Evolutionary conservation across 2,113 vertebrate species (phyloP).

Genomic region (Colius striatus): DNA sequence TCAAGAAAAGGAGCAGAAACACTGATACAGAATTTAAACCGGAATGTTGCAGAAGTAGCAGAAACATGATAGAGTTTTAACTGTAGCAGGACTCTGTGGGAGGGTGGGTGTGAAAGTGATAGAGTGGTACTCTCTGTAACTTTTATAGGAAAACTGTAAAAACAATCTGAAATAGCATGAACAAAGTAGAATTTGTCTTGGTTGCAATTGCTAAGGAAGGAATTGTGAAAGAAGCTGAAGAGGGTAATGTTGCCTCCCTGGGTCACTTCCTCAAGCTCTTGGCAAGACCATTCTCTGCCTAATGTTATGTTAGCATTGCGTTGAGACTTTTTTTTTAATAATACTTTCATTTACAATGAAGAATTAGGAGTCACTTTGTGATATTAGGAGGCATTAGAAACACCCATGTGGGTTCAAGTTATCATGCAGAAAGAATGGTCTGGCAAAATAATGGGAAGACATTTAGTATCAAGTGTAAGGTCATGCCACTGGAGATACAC

Average conservation of each 20-base stretch:
- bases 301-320: not conserved
- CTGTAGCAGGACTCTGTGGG: not conserved
- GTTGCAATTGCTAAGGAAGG: not conserved
- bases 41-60: not conserved
- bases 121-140: not conserved
- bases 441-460: not conserved
- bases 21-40: not conserved
- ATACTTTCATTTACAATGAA: not conserved
- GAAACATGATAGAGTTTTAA: fast-evolving
- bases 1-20: not conserved
- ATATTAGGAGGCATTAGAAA: not conserved
- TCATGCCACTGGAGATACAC: not conserved
- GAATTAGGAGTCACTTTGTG: not conserved
- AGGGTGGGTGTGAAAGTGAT: not conserved
- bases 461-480: not conserved
- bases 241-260: not conserved
- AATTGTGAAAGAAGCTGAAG: not conserved
- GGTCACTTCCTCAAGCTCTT: not conserved
- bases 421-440: fast-evolving
- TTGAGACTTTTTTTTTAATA: not conserved
- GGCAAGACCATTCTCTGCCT: not conserved
- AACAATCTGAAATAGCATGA: not conserved
- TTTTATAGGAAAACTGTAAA: not conserved
- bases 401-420: not conserved
- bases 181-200: not conserved